A percentile compares a stretch with the other conserved stretches of the same genome.
Evolutionary conservation across 2,888 invertebrate genomes (phyloP).

Genomic region (Rotaria magnacalcarata): DNA sequence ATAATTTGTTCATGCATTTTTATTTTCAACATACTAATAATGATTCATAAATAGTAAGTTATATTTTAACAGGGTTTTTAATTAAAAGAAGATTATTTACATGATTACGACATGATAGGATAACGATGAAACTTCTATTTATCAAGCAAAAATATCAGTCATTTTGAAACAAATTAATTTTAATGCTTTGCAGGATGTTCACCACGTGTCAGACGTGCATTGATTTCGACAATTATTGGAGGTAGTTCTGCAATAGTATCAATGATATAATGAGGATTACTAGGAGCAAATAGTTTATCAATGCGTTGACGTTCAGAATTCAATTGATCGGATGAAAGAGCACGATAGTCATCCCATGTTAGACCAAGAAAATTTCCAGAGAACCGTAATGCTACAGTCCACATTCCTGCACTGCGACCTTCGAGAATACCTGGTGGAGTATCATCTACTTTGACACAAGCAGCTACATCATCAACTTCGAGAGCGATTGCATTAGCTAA

Average conservation of each 20-base stretch:
- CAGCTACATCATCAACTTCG: background rate
- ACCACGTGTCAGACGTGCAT: slow-evolving; percentile 53
- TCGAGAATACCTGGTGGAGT: slow-evolving; percentile 57
- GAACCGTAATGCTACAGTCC: slow-evolving; percentile 58
- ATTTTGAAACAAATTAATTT: background rate
- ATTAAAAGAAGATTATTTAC: too few relatives aligned
- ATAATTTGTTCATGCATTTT: too few relatives aligned
- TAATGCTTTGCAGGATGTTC: slow-evolving; percentile 48
- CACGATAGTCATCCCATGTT: slow-evolving; percentile 53
- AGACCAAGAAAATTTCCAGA: slow-evolving; percentile 59
- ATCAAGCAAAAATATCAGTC: background rate
- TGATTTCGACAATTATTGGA: slow-evolving; percentile 56
- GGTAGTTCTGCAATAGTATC: slow-evolving; percentile 57
- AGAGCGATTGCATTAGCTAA: background rate
- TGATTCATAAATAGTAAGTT: too few relatives aligned
- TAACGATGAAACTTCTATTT: too few relatives aligned
- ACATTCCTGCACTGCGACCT: slow-evolving; percentile 58
- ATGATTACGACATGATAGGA: too few relatives aligned
- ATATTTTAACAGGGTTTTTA: too few relatives aligned
- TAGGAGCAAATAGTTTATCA: slow-evolving; percentile 52
- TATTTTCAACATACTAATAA: too few relatives aligned
- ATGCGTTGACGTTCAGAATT: slow-evolving; percentile 52
- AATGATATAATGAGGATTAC: slow-evolving; percentile 55
- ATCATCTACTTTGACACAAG: slow-evolving; percentile 54
- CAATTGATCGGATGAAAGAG: slow-evolving; percentile 50